Evolutionary conservation across 2,113 vertebrate genomes (phyloP).

Genomic region (Ceuthmochares aereus): DNA sequence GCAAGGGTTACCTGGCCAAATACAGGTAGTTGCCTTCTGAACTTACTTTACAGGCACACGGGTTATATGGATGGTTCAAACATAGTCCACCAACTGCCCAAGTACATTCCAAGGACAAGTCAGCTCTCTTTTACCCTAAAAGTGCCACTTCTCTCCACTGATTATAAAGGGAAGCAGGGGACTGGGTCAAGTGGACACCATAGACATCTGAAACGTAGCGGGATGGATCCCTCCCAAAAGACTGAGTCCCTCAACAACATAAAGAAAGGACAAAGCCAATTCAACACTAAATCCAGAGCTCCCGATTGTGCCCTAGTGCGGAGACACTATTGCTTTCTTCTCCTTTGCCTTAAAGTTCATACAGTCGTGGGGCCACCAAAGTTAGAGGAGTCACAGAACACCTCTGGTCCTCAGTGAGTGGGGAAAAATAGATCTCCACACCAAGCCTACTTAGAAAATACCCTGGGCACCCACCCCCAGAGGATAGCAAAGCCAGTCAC

Average conservation of each 20-base stretch:
- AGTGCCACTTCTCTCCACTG: not conserved
- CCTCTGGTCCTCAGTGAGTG: not conserved
- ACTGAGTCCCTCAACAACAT: not conserved
- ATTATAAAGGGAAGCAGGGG: not conserved
- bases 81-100: not conserved
- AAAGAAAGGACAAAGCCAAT: not conserved
- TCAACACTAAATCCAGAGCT: not conserved
- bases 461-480: not conserved
- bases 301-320: not conserved
- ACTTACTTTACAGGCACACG: not conserved
- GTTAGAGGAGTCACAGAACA: not conserved
- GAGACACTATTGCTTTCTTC: not conserved
- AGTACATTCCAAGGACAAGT: not conserved
- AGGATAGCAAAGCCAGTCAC: not conserved
- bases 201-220: not conserved
- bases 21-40: not conserved
- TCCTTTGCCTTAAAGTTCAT: not conserved
- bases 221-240: not conserved
- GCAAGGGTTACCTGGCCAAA: not conserved
- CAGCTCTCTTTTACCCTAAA: not conserved
- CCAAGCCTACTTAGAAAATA: not conserved
- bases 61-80: not conserved
- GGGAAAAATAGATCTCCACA: not conserved
- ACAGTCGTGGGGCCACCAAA: not conserved
- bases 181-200: not conserved